A percentile compares a stretch with the other conserved stretches of the same genome.
Evolutionary conservation across 2,797 vertebrate species (phyloP).

Genomic region (Melanotaenia pygmaea): DNA sequence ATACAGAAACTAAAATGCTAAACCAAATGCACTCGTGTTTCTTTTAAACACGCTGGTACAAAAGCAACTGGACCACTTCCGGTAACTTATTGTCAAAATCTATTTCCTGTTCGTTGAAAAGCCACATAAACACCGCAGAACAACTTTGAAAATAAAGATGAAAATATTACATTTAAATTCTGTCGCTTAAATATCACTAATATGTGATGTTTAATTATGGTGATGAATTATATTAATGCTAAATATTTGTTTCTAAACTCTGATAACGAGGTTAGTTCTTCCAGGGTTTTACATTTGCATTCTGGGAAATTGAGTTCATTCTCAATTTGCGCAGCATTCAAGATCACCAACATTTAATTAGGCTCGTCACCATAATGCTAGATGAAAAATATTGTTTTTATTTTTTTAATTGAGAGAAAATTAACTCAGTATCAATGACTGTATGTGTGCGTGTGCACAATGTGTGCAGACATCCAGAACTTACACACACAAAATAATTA

Average conservation of each 20-base stretch:
- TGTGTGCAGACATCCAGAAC: too few relatives aligned
- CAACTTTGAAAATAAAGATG: neutral
- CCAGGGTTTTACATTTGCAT: conserved; percentile 18
- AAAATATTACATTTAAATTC: fast-evolving
- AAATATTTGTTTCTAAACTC: too few relatives aligned
- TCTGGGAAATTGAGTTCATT: conserved; percentile 47
- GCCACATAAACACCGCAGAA: fast-evolving
- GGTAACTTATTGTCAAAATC: conserved; percentile 35
- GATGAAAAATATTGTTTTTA: too few relatives aligned
- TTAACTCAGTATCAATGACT: too few relatives aligned
- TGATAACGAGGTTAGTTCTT: neutral
- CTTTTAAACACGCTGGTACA: neutral
- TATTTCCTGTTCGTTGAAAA: neutral
- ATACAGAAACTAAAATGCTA: neutral
- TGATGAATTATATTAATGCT: neutral
- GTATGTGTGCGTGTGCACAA: too few relatives aligned
- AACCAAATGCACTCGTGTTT: conserved; percentile 19
- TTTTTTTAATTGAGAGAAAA: too few relatives aligned
- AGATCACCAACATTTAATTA: conserved; percentile 16
- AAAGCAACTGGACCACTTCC: conserved; percentile 32
- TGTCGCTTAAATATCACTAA: neutral
- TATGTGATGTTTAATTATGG: neutral
- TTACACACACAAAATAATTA: too few relatives aligned
- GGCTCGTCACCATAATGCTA: neutral
- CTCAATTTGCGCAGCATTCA: conserved; percentile 41